Percentiles rank a stretch among this genome's conserved stretches.
Evolutionary conservation across 2,113 vertebrate species (phyloP).

Genomic region (Misgurnus mizolepis): DNA sequence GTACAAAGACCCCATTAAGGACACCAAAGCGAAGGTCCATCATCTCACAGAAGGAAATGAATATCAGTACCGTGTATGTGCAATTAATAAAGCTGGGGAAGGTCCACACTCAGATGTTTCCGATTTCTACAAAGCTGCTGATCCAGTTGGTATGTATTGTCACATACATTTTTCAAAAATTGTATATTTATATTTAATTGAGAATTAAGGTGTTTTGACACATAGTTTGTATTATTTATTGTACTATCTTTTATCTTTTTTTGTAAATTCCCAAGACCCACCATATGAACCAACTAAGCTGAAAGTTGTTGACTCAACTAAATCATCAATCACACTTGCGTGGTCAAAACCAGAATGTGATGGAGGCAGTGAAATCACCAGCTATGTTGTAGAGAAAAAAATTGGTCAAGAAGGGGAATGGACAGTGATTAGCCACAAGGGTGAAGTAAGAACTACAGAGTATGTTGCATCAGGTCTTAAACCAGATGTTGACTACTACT

Average conservation of each 20-base stretch:
- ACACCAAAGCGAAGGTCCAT: slow-evolving; percentile 84
- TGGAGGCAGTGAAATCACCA: slow-evolving; percentile 90
- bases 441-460: slow-evolving; percentile 94
- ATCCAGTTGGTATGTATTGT: slow-evolving; percentile 86
- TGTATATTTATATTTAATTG: not conserved
- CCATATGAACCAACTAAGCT: slow-evolving; percentile 90
- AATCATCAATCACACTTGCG: slow-evolving; percentile 92
- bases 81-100: slow-evolving; percentile 92
- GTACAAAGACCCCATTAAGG: slow-evolving; percentile 86
- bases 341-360: slow-evolving; percentile 95
- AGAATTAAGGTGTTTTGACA: not conserved
- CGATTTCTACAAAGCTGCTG: slow-evolving; percentile 90
- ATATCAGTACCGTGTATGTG: slow-evolving; percentile 91
- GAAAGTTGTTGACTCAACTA: slow-evolving; percentile 93
- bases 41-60: slow-evolving; percentile 89
- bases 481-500: slow-evolving; percentile 89
- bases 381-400: slow-evolving; percentile 87
- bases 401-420: slow-evolving; percentile 85
- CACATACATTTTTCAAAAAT: not conserved
- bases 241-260: not conserved
- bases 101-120: slow-evolving; percentile 90
- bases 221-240: not conserved
- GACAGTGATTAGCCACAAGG: slow-evolving; percentile 84
- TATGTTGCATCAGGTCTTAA: slow-evolving; percentile 87
- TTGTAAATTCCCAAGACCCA: slow-evolving; percentile 74